These are phyloP conservation scores for Prosapia bicincta DNA, from an alignment of 2,888 invertebrate genomes.

Conservation along the genomic window DNA sequence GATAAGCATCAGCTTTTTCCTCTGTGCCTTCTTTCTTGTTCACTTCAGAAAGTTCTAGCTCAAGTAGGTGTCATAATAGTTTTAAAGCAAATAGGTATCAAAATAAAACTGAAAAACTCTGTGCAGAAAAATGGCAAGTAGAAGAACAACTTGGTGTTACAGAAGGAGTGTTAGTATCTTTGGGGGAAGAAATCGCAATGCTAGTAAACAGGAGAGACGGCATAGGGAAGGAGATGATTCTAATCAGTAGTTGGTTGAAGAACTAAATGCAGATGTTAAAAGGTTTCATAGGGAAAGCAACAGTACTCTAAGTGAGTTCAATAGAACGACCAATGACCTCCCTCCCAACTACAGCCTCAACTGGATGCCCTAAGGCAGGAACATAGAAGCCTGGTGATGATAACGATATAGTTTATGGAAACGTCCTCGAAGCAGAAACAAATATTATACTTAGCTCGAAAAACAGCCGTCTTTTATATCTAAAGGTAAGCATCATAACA, in stretches of 20 bases:
- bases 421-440: too few relatives aligned
- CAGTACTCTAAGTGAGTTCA: constrained; percentile 43
- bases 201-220: constrained; percentile 51
- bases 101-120: constrained; percentile 60
- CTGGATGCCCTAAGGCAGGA: constrained; percentile 67
- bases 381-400: too few relatives aligned
- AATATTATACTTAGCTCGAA: too few relatives aligned
- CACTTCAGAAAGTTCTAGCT: constrained; percentile 59
- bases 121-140: constrained; percentile 47
- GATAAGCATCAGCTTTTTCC: too few relatives aligned
- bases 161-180: constrained; percentile 53
- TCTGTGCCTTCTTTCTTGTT: too few relatives aligned
- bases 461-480: too few relatives aligned
- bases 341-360: constrained; percentile 64
- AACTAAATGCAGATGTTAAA: constrained; percentile 64
- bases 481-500: too few relatives aligned
- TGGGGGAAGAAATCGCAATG: constrained; percentile 54
- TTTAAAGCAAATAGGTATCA: constrained; percentile 64
- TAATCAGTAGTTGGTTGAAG: constrained; percentile 55
- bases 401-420: too few relatives aligned
- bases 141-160: constrained; percentile 58
- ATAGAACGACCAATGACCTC: constrained; percentile 57
- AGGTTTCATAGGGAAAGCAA: constrained; percentile 57
- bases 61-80: too few relatives aligned
- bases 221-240: constrained; percentile 46